phyloP scores from a whole-genome alignment of 1,140 invertebrate species.

The Atta cephalotes region DNA sequence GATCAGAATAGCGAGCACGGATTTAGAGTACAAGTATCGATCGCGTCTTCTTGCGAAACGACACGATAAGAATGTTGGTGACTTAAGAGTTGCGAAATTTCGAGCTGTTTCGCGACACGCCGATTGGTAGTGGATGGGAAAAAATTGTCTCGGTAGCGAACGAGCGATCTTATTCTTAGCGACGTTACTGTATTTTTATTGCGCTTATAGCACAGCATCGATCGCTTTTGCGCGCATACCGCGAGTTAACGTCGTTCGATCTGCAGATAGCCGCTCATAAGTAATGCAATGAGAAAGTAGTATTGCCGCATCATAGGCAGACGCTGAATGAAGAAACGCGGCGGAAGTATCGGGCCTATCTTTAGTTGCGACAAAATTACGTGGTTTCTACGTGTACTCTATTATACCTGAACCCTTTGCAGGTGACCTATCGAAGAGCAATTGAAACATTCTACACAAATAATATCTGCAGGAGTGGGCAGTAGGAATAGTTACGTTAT shows the following conservation, averaged over 20 bases:
- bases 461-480: not conserved
- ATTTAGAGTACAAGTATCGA: conserved; percentile 47
- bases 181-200: conserved; percentile 52
- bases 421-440: not conserved
- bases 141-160: not conserved
- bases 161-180: conserved; percentile 40
- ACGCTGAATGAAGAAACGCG: conserved; percentile 31
- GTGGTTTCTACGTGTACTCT: not conserved
- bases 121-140: not conserved
- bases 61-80: not conserved
- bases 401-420: conserved; percentile 1
- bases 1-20: conserved; percentile 33
- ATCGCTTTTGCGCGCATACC: conserved; percentile 13
- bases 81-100: not conserved
- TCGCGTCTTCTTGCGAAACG: conserved; percentile 34
- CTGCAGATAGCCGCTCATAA: conserved; percentile 33
- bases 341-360: conserved; percentile 15
- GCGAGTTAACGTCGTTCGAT: conserved; percentile 43
- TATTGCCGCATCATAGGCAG: conserved; percentile 32
- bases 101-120: conserved; percentile 15
- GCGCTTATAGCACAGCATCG: conserved; percentile 13
- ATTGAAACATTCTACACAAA: not conserved
- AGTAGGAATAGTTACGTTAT: not conserved
- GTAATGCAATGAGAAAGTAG: conserved; percentile 49
- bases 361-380: conserved; percentile 38